phyloP scores from a whole-genome alignment of 2,113 vertebrate genomes.

The Psittacara wagleri region DNA sequence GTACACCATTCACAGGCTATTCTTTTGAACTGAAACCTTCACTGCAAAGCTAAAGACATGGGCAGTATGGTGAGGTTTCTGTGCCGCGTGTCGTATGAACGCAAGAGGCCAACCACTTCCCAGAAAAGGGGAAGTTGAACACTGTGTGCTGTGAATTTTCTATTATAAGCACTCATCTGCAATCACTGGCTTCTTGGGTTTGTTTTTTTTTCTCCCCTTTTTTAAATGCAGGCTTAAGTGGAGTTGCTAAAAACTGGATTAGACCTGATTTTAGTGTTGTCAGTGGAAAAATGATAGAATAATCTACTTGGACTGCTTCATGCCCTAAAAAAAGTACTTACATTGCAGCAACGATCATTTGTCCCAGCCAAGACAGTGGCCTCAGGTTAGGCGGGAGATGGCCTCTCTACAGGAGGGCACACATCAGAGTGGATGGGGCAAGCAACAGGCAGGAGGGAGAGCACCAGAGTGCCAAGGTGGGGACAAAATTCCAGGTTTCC shows the following conservation, averaged over 20 bases:
- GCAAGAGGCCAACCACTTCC: neutral
- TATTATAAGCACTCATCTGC: neutral
- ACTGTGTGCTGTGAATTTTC: neutral
- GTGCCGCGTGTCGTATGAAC: rapidly evolving
- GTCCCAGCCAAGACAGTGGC: neutral
- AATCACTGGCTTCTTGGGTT: neutral
- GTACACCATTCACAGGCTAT: neutral
- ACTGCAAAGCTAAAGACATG: neutral
- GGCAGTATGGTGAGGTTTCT: neutral
- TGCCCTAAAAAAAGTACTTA: neutral
- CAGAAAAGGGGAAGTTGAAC: neutral
- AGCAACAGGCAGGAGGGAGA: neutral
- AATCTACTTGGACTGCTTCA: neutral
- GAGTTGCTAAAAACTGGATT: neutral
- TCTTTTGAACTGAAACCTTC: neutral
- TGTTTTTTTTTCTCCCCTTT: neutral
- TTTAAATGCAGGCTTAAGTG: neutral
- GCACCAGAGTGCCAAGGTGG: neutral
- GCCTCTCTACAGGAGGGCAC: neutral
- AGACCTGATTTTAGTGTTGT: neutral
- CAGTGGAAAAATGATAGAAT: neutral
- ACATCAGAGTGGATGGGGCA: rapidly evolving
- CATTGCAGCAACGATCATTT: neutral
- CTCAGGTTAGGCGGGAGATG: neutral
- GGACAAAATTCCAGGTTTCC: neutral